A percentile compares a stretch with the other conserved stretches of the same genome.
These are phyloP conservation scores for Aramus guarauna DNA, from an alignment of 2,113 vertebrate genomes.

Conservation along the genomic window DNA sequence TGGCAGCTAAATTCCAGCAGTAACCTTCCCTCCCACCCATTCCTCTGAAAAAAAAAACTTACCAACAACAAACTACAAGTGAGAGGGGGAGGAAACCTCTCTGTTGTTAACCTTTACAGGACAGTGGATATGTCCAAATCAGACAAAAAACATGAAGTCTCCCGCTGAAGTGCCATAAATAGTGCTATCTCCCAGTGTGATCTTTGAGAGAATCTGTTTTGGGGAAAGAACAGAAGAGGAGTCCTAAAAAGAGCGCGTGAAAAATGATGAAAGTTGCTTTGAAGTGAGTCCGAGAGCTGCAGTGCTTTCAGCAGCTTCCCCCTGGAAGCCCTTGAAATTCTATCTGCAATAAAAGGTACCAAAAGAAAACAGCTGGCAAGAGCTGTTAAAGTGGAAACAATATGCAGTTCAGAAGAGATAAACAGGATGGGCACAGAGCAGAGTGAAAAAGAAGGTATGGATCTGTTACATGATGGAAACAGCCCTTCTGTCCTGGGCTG, in stretches of 20 bases:
- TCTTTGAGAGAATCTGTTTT: slow-evolving; percentile 75
- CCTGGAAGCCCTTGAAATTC: slow-evolving; percentile 78
- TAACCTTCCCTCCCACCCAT: slow-evolving; percentile 30
- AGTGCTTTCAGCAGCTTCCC: slow-evolving; percentile 73
- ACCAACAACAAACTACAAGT: slow-evolving; percentile 62
- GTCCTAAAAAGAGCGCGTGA: slow-evolving; percentile 70
- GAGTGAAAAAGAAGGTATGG: slow-evolving; percentile 51
- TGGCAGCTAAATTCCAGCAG: slow-evolving; percentile 49
- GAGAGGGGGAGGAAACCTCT: slow-evolving; percentile 63
- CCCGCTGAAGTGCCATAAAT: slow-evolving; percentile 70
- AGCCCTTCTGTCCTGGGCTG: background rate
- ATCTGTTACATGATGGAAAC: background rate
- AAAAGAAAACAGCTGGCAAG: slow-evolving; percentile 75
- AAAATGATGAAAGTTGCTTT: slow-evolving; percentile 80
- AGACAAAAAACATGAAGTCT: slow-evolving; percentile 68
- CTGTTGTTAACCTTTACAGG: slow-evolving; percentile 74
- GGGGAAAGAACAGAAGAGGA: slow-evolving; percentile 71
- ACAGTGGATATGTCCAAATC: slow-evolving; percentile 73
- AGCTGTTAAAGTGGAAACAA: slow-evolving; percentile 66
- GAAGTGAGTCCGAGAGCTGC: slow-evolving; percentile 70
- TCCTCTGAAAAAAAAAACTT: slow-evolving; percentile 38
- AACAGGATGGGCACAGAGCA: slow-evolving; percentile 1
- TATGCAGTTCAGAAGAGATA: slow-evolving; percentile 38
- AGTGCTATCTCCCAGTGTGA: slow-evolving; percentile 74
- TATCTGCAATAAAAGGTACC: slow-evolving; percentile 76